Conservation (phyloP, 2,888 invertebrate genomes). For the Adineta ricciae region DNA sequence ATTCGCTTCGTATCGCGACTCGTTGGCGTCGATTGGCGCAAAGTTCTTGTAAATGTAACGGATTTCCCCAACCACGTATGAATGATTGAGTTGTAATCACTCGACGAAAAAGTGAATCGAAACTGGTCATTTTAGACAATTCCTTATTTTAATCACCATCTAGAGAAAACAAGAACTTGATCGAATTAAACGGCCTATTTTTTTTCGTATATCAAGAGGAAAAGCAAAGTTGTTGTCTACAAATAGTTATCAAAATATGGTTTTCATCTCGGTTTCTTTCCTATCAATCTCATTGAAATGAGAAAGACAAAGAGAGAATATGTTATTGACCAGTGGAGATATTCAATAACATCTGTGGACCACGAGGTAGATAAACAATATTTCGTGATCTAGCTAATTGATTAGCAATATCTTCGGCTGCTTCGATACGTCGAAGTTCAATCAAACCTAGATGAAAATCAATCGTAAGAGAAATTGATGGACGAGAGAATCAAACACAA, state of each 20-base stretch:
- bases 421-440: constrained; percentile 91
- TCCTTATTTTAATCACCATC: background rate
- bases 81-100: background rate
- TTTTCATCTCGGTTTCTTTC: background rate
- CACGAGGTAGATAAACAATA: constrained; percentile 82
- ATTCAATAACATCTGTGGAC: constrained; percentile 69
- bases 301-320: background rate
- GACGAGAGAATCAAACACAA: background rate
- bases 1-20: background rate
- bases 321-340: background rate
- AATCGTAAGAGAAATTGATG: background rate
- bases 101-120: background rate
- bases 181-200: background rate
- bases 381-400: constrained; percentile 86
- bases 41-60: constrained; percentile 7
- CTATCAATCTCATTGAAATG: background rate
- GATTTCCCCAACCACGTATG: constrained; percentile 10
- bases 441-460: constrained; percentile 63
- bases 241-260: background rate
- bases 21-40: background rate
- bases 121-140: background rate
- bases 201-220: background rate
- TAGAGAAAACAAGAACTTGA: background rate
- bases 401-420: constrained; percentile 96
- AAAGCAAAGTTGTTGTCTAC: background rate